A percentile compares a stretch with the other conserved stretches of the same genome.
Conservation (phyloP, 1,140 invertebrate species). For the Drosophila fuyamai region DNA sequence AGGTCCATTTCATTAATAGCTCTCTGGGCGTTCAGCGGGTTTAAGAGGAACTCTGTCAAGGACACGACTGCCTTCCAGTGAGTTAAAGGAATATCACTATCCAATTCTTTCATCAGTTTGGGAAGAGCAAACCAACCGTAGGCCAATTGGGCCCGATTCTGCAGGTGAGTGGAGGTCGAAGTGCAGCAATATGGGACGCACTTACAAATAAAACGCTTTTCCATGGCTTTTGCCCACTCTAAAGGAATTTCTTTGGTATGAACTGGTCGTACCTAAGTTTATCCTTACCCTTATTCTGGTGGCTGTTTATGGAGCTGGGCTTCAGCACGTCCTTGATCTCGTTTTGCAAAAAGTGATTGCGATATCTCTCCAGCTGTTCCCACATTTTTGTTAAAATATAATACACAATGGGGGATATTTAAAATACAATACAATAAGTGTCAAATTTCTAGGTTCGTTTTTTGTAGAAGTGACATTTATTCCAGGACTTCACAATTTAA, state of each 20-base stretch:
- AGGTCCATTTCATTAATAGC: conserved; percentile 65
- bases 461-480: neutral
- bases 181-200: conserved; percentile 14
- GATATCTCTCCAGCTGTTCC: conserved; percentile 68
- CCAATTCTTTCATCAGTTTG: conserved; percentile 68
- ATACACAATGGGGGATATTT: neutral
- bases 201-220: conserved; percentile 31
- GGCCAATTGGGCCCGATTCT: conserved; percentile 70
- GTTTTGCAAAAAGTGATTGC: conserved; percentile 70
- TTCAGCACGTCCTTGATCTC: conserved; percentile 60
- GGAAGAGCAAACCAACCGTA: conserved; percentile 69
- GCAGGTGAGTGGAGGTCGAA: conserved; percentile 50
- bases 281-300: conserved; percentile 55
- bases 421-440: conserved; percentile 9
- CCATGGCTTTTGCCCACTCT: conserved; percentile 36
- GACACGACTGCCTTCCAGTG: conserved; percentile 68
- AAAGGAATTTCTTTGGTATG: neutral
- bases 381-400: conserved; percentile 53
- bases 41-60: conserved; percentile 62
- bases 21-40: conserved; percentile 61
- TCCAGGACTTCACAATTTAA: no score
- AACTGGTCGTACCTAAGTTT: no score
- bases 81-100: conserved; percentile 54
- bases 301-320: conserved; percentile 52
- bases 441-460: neutral